Conservation (phyloP, 30 jellyfish, hydroid and myxozoan genomes). For the Pseudorhiza aurosa region DNA sequence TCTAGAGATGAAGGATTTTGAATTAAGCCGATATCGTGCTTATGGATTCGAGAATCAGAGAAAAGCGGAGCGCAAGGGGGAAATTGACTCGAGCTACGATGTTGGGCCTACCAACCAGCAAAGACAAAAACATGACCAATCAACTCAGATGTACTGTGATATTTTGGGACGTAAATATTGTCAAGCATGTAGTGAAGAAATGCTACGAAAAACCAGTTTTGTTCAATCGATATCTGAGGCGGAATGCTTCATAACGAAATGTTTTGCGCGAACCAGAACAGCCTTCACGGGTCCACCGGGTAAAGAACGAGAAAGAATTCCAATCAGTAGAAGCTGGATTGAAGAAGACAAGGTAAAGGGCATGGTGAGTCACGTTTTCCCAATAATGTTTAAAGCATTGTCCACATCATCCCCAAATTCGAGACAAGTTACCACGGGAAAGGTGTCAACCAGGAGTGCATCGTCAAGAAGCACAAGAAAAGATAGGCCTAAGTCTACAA, state of each 20-base stretch:
- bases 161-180: constrained; percentile 21
- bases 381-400: constrained; percentile 10
- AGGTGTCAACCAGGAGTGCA: not conserved
- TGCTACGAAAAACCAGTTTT: not conserved
- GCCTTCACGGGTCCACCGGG: not conserved
- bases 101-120: not conserved
- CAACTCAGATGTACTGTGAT: constrained; percentile 6
- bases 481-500: not conserved
- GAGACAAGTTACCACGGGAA: not conserved
- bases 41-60: not conserved
- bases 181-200: constrained; percentile 14
- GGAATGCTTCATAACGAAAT: not conserved
- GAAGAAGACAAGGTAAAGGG: constrained; percentile 4
- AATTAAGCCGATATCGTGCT: not conserved
- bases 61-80: too few relatives aligned
- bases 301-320: not conserved
- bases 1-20: not conserved
- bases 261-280: not conserved
- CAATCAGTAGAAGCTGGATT: too few relatives aligned
- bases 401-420: not conserved
- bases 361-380: not conserved
- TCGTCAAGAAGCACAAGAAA: not conserved
- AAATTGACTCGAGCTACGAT: not conserved
- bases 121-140: not conserved
- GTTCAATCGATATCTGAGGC: constrained; percentile 9